phyloP scores from a whole-genome alignment of 1,140 invertebrate genomes.

The Panulirus ornatus region DNA sequence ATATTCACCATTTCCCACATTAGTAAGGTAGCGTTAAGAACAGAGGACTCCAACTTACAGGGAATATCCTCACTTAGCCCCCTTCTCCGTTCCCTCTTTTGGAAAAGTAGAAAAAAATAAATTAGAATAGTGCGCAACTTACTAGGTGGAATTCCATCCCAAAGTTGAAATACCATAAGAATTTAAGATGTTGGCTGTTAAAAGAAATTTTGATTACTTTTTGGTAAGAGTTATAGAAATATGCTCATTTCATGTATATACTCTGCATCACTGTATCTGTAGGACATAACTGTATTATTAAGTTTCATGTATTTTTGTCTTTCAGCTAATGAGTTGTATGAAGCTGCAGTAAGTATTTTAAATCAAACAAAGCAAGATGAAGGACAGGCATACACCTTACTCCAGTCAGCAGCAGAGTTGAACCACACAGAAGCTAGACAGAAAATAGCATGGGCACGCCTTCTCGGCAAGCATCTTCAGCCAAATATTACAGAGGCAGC shows the following conservation, averaged over 20 bases:
- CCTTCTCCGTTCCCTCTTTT: too few species aligned
- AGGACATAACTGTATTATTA: neutral
- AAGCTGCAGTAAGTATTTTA: conserved; percentile 83
- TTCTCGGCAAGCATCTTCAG: conserved; percentile 86
- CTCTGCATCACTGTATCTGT: neutral
- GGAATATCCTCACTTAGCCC: too few species aligned
- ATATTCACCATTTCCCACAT: too few species aligned
- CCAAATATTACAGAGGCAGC: conserved; percentile 88
- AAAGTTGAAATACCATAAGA: neutral
- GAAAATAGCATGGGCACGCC: conserved; percentile 89
- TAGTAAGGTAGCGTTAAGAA: too few species aligned
- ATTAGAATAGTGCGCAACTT: neutral
- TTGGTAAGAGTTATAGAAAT: neutral
- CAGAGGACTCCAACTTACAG: too few species aligned
- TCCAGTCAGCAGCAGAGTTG: conserved; percentile 86
- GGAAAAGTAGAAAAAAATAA: too few species aligned
- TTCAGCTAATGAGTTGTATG: conserved; percentile 84
- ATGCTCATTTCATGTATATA: neutral
- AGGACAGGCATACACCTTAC: conserved; percentile 83
- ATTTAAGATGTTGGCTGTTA: neutral
- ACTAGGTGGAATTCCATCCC: neutral
- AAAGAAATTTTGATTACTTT: neutral
- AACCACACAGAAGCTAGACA: conserved; percentile 90
- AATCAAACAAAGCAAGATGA: conserved; percentile 85
- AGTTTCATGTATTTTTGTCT: neutral